Base-by-base conservation (phyloP, 2,888 invertebrate genomes). In the Drosophila fungiperda region DNA sequence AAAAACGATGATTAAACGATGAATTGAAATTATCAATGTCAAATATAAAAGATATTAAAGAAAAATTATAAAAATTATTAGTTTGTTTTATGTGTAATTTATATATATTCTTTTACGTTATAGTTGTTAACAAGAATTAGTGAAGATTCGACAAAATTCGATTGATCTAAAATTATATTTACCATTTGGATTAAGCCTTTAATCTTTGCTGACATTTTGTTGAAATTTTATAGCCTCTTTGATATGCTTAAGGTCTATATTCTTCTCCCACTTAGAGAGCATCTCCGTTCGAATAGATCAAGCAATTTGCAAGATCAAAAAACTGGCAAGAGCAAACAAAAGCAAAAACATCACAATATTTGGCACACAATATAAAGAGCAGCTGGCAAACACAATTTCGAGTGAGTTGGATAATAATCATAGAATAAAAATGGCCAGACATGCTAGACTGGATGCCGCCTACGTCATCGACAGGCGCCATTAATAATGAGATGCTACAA, bases 401-500 rank as follows among this genome's bases (percentile, higher is more conserved):
- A 20, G 15, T 52, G 32, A 71, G 59, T 48, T 29, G 29, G 29
- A n/a, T 7, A 20, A 45, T 36, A 66, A 66, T 40, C 29, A 2
- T n/a, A 40, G 26, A 54, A 60, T 48, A 23, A 54, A 58, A 58
- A 58, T 35, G 36, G 55, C 68, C 61, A 54, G 48, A 45, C 58
- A 66, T 29, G 60, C 68, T 59, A 87, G 84, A 87, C 85, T 71
- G 52, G 50, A 68, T 73, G 88, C 88, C 87, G 79, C 68, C 88
- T 86, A 85, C 85, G 85, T 85, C 89, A 85, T 67, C 66, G 81
- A 64, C 75, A 78, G 61, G 83, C 86, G 71, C 73, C 76, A 83
- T 77, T 68, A 63, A 70, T 67, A 75, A 64, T 70, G 69, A 32
- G 9, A 57, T 40, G 65, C 65, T 23, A 29, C 26, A 42, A 55